A percentile compares a stretch with the other conserved stretches of the same genome.
These are phyloP conservation scores for Brachionus sp. DNA, from an alignment of 1,140 invertebrate species.

Conservation along the genomic window DNA sequence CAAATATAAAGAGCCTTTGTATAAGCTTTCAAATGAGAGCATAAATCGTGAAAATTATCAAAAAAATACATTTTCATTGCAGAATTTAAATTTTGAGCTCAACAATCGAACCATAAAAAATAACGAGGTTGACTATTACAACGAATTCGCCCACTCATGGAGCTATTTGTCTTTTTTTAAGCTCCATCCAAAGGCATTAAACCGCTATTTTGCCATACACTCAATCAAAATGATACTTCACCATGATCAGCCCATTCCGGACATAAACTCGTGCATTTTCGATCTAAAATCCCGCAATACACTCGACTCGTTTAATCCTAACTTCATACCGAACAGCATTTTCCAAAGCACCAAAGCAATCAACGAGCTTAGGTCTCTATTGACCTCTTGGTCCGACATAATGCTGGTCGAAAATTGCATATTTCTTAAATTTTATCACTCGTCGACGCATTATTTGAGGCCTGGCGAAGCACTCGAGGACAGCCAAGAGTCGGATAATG, in stretches of 20 bases:
- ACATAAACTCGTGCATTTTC: slow-evolving; percentile 22
- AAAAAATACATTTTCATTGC: not conserved
- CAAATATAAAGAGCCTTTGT: slow-evolving; percentile 36
- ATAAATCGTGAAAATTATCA: not conserved
- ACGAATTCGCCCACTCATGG: slow-evolving; percentile 1
- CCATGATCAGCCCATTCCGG: not conserved
- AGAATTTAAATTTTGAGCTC: slow-evolving; percentile 37
- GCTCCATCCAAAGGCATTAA: not conserved
- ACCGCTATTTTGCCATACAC: slow-evolving; percentile 19
- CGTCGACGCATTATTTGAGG: not conserved
- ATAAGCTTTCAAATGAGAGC: not conserved
- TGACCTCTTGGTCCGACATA: slow-evolving; percentile 35
- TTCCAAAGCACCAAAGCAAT: slow-evolving; percentile 12
- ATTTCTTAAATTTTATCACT: slow-evolving; percentile 22
- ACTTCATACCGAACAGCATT: not conserved
- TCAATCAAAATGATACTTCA: slow-evolving; percentile 26
- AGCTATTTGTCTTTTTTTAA: slow-evolving; percentile 19
- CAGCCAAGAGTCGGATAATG: not conserved
- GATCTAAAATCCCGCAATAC: not conserved
- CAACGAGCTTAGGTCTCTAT: not conserved
- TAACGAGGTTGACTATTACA: not conserved
- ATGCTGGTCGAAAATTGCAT: slow-evolving; percentile 40
- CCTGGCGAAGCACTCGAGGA: not conserved
- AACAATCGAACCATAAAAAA: slow-evolving; percentile 29
- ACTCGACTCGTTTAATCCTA: not conserved